Evolutionary conservation across 1,140 invertebrate species (phyloP).

Genomic region (Schlechtendalia chinensis): DNA sequence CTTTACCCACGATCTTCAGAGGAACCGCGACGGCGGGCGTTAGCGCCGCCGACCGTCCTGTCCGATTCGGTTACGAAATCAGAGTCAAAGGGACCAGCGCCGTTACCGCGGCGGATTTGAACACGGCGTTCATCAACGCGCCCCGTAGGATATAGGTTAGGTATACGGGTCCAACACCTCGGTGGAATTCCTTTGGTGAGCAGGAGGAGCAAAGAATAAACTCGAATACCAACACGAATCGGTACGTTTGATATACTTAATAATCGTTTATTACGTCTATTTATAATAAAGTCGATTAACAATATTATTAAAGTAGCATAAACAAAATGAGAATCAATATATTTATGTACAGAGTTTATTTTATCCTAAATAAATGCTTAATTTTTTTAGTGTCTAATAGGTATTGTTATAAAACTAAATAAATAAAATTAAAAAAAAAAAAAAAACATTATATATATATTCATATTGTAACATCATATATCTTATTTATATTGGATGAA

Average conservation of each 20-base stretch:
- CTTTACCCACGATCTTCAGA: too few relatives aligned
- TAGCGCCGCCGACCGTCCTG: too few relatives aligned
- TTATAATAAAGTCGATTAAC: slow-evolving; percentile 19
- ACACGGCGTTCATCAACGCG: too few relatives aligned
- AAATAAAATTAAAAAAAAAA: not conserved
- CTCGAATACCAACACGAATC: too few relatives aligned
- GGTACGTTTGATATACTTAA: not conserved
- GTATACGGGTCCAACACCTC: too few relatives aligned
- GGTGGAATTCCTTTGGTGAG: too few relatives aligned
- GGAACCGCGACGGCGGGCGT: too few relatives aligned
- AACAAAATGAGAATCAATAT: slow-evolving; percentile 34
- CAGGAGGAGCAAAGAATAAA: too few relatives aligned
- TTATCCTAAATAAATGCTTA: slow-evolving; percentile 40
- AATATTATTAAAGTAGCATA: slow-evolving; percentile 10
- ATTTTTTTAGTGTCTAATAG: slow-evolving; percentile 29
- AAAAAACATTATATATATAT: slow-evolving; percentile 31
- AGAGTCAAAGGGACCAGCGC: too few relatives aligned
- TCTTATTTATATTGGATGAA: slow-evolving; percentile 14
- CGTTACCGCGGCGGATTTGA: too few relatives aligned
- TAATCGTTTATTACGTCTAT: slow-evolving; percentile 20
- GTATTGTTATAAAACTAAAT: slow-evolving; percentile 38
- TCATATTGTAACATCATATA: slow-evolving; percentile 36
- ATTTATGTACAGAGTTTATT: slow-evolving; percentile 38
- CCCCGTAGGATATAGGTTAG: too few relatives aligned
- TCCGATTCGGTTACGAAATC: too few relatives aligned